A percentile compares a stretch with the other conserved stretches of the same genome.
Evolutionary conservation across 2,888 invertebrate species (phyloP).

Genomic region (Listrodromus nycthemerus): DNA sequence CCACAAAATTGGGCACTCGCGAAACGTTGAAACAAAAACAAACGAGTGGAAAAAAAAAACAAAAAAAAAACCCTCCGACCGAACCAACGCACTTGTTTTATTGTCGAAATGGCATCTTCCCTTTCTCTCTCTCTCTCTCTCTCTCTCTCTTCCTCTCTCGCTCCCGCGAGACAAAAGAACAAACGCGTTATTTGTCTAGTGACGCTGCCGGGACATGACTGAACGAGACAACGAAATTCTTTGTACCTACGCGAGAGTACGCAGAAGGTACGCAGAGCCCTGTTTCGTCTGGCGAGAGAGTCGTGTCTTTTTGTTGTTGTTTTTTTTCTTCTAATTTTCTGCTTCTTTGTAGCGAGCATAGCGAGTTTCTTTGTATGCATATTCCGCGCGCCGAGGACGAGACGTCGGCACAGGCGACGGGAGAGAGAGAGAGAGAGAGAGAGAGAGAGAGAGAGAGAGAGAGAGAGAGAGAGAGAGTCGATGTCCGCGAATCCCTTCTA

Average conservation of each 20-base stretch:
- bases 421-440: neutral
- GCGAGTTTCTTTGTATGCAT: conserved; percentile 51
- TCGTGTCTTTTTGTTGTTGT: neutral
- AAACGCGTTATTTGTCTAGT: conserved; percentile 61
- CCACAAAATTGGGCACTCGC: conserved; percentile 12
- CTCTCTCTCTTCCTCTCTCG: conserved; percentile 21
- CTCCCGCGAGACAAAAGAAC: conserved; percentile 66
- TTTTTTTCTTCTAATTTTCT: neutral
- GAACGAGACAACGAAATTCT: conserved; percentile 52
- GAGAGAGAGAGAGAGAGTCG: conserved; percentile 1
- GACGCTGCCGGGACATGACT: conserved; percentile 18
- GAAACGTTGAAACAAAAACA: conserved; percentile 8
- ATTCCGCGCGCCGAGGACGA: conserved; percentile 53
- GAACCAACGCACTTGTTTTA: conserved; percentile 30
- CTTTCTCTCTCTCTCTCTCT: conserved; percentile 9
- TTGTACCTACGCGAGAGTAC: conserved; percentile 42
- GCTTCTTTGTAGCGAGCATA: conserved; percentile 43
- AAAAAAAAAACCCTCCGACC: neutral
- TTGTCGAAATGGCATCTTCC: conserved; percentile 11
- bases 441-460: neutral
- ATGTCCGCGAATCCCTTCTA: conserved; percentile 31
- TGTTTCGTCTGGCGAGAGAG: conserved; percentile 5
- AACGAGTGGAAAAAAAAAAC: neutral
- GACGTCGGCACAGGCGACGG: conserved; percentile 22
- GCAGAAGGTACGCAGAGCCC: neutral